Evolutionary conservation across 2,797 vertebrate genomes (phyloP).

Genomic region (Enoplosus armatus): DNA sequence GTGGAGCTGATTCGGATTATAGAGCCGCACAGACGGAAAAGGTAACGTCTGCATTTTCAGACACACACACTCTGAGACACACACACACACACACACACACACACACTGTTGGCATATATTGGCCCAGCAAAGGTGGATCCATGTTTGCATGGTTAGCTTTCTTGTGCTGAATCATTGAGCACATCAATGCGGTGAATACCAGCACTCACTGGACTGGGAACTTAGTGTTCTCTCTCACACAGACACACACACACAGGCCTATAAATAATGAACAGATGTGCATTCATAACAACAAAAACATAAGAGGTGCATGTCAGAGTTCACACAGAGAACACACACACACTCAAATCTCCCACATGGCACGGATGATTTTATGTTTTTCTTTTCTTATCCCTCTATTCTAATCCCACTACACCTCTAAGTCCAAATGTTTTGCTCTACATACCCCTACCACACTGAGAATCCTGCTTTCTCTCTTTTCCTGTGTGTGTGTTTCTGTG

Average conservation of each 20-base stretch:
- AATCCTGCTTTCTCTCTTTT: constrained; percentile 4
- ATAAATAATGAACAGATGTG: constrained; percentile 77
- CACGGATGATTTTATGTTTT: constrained; percentile 19
- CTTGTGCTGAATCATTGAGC: constrained; percentile 77
- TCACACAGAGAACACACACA: constrained; percentile 14
- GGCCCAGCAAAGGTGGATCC: constrained; percentile 43
- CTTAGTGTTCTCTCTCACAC: constrained; percentile 43
- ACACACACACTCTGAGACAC: constrained; percentile 27
- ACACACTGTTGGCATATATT: constrained; percentile 13
- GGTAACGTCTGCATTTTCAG: constrained; percentile 66
- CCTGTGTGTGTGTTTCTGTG: constrained; percentile 13
- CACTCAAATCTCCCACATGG: constrained; percentile 41
- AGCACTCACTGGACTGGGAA: constrained; percentile 63
- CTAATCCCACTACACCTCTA: constrained; percentile 33
- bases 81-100: constrained; percentile 29
- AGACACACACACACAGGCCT: constrained; percentile 13
- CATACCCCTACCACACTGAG: constrained; percentile 13
- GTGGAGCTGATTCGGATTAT: constrained; percentile 83
- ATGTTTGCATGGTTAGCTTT: constrained; percentile 65
- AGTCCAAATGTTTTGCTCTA: constrained; percentile 6
- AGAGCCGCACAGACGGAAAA: constrained; percentile 82
- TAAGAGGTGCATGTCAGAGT: constrained; percentile 45
- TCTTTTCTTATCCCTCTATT: constrained; percentile 46
- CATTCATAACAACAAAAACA: constrained; percentile 60
- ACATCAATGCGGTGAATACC: constrained; percentile 66